A percentile compares a stretch with the other conserved stretches of the same genome.
Conservation (phyloP, 2,888 invertebrate species). For the Drosophila aldrichi region DNA sequence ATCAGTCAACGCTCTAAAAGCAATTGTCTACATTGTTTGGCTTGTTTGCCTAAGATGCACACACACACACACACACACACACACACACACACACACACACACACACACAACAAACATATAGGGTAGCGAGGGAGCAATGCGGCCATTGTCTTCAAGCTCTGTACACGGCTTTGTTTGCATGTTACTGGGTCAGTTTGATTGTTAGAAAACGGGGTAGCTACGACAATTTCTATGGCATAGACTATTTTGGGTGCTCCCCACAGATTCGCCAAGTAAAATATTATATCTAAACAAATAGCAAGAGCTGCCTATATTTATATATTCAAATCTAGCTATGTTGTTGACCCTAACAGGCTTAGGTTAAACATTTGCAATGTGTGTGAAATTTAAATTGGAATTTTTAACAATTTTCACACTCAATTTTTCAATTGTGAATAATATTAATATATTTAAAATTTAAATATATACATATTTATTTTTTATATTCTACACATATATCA, state of each 20-base stretch:
- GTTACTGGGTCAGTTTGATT: slow-evolving; percentile 58
- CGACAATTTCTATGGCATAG: not conserved
- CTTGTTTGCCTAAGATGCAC: slow-evolving; percentile 77
- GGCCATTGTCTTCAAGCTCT: slow-evolving; percentile 66
- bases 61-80: slow-evolving; percentile 37
- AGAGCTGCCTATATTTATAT: not conserved
- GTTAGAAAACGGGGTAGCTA: slow-evolving; percentile 33
- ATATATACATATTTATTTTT: not conserved
- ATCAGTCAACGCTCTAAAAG: slow-evolving; percentile 80
- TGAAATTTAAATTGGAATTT: not conserved
- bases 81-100: slow-evolving; percentile 14
- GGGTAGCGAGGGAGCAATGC: slow-evolving; percentile 9
- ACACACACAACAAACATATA: not conserved
- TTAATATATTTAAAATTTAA: not conserved
- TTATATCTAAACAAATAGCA: slow-evolving; percentile 4
- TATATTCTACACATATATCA: no score
- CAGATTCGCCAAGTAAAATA: slow-evolving; percentile 7
- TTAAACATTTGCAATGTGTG: not conserved
- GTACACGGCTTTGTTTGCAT: slow-evolving; percentile 72
- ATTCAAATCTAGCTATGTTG: not conserved
- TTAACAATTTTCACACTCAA: not conserved
- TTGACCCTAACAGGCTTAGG: not conserved
- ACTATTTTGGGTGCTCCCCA: not conserved
- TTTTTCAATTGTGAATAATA: no score
- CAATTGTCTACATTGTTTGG: slow-evolving; percentile 81